Conservation (phyloP, 2,113 vertebrate species). For the Bombycilla garrulus region DNA sequence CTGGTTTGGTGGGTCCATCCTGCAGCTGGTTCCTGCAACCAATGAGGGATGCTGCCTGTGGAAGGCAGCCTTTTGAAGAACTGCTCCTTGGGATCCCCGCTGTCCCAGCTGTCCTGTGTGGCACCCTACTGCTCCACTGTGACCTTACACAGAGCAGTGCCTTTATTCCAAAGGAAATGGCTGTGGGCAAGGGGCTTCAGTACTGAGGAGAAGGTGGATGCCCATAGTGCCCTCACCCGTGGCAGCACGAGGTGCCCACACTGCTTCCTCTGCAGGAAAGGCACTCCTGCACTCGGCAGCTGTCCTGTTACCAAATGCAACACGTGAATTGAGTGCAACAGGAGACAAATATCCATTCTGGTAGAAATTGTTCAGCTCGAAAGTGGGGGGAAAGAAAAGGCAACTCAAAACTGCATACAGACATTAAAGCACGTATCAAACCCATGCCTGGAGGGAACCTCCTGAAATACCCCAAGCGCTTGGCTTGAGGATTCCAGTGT, state of each 20-base stretch:
- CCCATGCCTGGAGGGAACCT: neutral
- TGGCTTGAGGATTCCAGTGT: neutral
- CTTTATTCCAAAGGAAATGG: neutral
- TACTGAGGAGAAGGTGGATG: neutral
- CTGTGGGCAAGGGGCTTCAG: rapidly evolving
- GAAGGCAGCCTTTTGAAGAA: neutral
- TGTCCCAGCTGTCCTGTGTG: neutral
- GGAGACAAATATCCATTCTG: neutral
- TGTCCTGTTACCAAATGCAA: neutral
- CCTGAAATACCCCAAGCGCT: neutral
- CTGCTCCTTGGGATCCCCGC: neutral
- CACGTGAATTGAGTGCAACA: neutral
- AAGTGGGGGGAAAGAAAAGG: neutral
- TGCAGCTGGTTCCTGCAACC: neutral
- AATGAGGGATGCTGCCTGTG: neutral
- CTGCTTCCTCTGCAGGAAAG: neutral
- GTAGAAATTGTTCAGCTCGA: neutral
- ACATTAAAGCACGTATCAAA: neutral
- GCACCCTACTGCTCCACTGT: neutral
- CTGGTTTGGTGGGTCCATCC: neutral
- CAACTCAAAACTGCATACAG: neutral
- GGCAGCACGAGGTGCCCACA: rapidly evolving
- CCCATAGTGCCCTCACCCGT: rapidly evolving
- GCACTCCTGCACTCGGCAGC: neutral
- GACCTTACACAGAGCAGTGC: neutral